Evolutionary conservation across 2,113 vertebrate genomes (phyloP).

Genomic region (Cottus gobio): DNA sequence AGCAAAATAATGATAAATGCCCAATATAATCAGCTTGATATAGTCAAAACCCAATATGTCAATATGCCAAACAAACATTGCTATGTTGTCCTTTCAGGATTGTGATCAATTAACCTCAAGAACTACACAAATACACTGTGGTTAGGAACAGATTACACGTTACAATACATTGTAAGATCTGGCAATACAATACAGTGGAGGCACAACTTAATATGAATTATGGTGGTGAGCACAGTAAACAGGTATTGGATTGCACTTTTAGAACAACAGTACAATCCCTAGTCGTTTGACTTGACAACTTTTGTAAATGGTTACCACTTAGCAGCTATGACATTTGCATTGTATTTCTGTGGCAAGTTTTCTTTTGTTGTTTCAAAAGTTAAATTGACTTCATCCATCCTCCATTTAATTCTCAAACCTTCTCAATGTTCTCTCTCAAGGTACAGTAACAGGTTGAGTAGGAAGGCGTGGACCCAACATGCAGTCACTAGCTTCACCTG

Average conservation of each 20-base stretch:
- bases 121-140: not conserved
- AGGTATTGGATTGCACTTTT: not conserved
- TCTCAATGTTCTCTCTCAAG: not conserved
- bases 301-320: not conserved
- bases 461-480: not conserved
- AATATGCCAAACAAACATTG: not conserved
- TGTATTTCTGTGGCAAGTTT: not conserved
- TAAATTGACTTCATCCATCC: constrained; percentile 9
- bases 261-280: constrained; percentile 19
- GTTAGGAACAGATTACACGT: not conserved
- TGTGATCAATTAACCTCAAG: constrained; percentile 8
- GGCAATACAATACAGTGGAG: constrained; percentile 1
- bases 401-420: not conserved
- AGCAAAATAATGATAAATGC: constrained; percentile 10
- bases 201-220: not conserved
- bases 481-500: constrained; percentile 7
- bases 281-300: not conserved
- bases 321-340: not conserved
- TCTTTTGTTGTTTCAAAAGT: constrained; percentile 13
- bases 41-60: not conserved
- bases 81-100: not conserved
- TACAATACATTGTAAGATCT: not conserved
- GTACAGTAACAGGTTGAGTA: not conserved
- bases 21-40: not conserved
- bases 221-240: not conserved